Base-by-base conservation (phyloP, 2,888 invertebrate genomes). In the Platypus cylindrus region DNA sequence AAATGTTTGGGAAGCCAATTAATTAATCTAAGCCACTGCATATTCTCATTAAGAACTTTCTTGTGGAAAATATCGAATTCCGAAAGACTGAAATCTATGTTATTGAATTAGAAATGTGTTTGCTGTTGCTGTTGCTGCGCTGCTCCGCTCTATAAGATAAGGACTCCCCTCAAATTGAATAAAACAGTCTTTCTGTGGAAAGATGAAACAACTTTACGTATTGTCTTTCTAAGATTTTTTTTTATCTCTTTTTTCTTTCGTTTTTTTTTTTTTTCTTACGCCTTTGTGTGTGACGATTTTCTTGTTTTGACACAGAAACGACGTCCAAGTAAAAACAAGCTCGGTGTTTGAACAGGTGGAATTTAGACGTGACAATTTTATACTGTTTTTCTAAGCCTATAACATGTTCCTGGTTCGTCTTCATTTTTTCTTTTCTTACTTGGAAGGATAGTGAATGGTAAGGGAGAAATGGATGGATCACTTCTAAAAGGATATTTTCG, bases 141-240 rank as follows among this genome's bases (percentile, higher is more conserved):
- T n/a, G n/a, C n/a, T n/a, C n/a, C 31, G 26, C 25, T 31, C 31
- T 27, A 28, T 28, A 27, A 31, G 26, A 30, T 30, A 36, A 36
- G 36, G 27, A n/a, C n/a, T 34, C 17, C n/a, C 27, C 20, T 20
- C 22, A 37, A 37, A 38, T 38, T 38, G 33, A 35, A 38, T 38
- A 38, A 38, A 26, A 32, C 13, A 17, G 15, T 14, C 16, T n/a
- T n/a, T n/a, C n/a, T n/a, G 34, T 17, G n/a, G 27, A 23, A 24
- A 31, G 34, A 37, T 32, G 17, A 36, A 36, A 36, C 36, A 30
- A 30, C 18, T 12, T 30, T 36, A n/a, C 25, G 16, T 24, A 32
- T 32, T 24, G 24, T 24, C 24, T 24, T 20, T 11, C 24, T 9
- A 14, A 32, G 24, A 16, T 24, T 15, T 31, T 22, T 31, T 18